Percentiles rank a stretch among this genome's conserved stretches.
phyloP scores from a whole-genome alignment of 1,140 invertebrate genomes.

The Musca domestica region DNA sequence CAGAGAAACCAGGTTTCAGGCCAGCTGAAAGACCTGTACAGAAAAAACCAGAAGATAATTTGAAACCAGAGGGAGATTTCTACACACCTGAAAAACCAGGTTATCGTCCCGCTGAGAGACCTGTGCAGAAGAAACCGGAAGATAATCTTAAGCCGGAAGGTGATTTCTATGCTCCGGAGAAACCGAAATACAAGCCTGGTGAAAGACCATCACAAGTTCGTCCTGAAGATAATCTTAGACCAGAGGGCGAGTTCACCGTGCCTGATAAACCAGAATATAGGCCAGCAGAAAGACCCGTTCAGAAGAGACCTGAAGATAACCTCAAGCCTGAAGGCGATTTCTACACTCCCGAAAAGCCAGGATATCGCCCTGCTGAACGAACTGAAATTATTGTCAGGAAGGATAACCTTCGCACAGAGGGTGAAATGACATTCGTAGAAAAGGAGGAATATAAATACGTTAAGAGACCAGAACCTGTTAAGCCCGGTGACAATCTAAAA shows the following conservation, averaged over 20 bases:
- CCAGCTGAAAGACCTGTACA: conserved; percentile 60
- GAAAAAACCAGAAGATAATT: conserved; percentile 62
- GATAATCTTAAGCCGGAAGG: conserved; percentile 69
- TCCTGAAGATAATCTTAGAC: conserved; percentile 38
- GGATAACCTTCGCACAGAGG: conserved; percentile 58
- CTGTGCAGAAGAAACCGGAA: conserved; percentile 60
- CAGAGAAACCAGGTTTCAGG: conserved; percentile 46
- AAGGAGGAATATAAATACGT: conserved; percentile 57
- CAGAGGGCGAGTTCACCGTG: conserved; percentile 64
- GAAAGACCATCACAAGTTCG: conserved; percentile 46
- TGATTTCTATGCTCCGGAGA: conserved; percentile 59
- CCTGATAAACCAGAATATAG: conserved; percentile 51
- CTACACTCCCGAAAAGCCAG: conserved; percentile 54
- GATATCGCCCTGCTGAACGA: conserved; percentile 54
- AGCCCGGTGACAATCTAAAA: conserved; percentile 58
- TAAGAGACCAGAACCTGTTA: conserved; percentile 54
- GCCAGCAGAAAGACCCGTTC: conserved; percentile 58
- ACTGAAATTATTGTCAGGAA: conserved; percentile 43
- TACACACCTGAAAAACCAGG: conserved; percentile 56
- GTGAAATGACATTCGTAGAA: conserved; percentile 56
- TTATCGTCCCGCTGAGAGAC: conserved; percentile 58
- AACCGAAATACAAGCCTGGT: conserved; percentile 45
- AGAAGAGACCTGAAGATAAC: conserved; percentile 62
- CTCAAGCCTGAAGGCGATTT: conserved; percentile 61
- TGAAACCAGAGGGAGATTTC: conserved; percentile 61